phyloP scores from a whole-genome alignment of 1,140 invertebrate genomes.

The Pseudoatta argentina region DNA sequence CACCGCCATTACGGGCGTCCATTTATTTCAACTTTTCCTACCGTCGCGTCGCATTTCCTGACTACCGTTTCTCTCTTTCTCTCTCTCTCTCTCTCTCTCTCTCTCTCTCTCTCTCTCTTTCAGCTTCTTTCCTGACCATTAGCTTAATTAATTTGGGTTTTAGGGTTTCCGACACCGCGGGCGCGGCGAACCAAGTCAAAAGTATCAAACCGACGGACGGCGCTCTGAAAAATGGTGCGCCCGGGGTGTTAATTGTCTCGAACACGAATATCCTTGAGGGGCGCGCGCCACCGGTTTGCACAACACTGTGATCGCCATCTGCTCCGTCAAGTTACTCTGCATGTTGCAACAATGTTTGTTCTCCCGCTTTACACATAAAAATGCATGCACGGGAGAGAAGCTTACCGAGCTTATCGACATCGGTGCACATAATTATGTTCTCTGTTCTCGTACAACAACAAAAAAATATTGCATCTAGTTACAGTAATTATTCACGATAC shows the following conservation, averaged over 20 bases:
- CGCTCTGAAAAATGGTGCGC: slow-evolving; percentile 73
- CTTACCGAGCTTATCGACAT: slow-evolving; percentile 41
- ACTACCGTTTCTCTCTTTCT: slow-evolving; percentile 54
- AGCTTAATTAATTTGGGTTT: slow-evolving; percentile 74
- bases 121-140: slow-evolving; percentile 52
- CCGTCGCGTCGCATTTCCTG: slow-evolving; percentile 51
- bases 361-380: slow-evolving; percentile 63
- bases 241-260: slow-evolving; percentile 75
- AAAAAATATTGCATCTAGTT: not conserved
- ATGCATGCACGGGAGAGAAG: slow-evolving; percentile 41
- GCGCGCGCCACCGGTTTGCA: slow-evolving; percentile 71
- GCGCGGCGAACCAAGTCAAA: slow-evolving; percentile 49
- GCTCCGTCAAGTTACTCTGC: slow-evolving; percentile 72
- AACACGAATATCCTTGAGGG: slow-evolving; percentile 66
- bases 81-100: slow-evolving; percentile 14
- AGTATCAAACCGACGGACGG: slow-evolving; percentile 71
- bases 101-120: too few relatives aligned
- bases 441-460: not conserved
- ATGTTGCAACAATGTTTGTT: slow-evolving; percentile 73
- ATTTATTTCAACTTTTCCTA: slow-evolving; percentile 67
- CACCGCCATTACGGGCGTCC: slow-evolving; percentile 57
- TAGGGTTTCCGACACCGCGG: slow-evolving; percentile 46
- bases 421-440: slow-evolving; percentile 21
- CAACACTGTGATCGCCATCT: slow-evolving; percentile 73
- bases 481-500: slow-evolving; percentile 20